Evolutionary conservation across 1,140 invertebrate genomes (phyloP), one percentile per base, ranked within the genome.

Genomic region (Dryas iulia): DNA sequence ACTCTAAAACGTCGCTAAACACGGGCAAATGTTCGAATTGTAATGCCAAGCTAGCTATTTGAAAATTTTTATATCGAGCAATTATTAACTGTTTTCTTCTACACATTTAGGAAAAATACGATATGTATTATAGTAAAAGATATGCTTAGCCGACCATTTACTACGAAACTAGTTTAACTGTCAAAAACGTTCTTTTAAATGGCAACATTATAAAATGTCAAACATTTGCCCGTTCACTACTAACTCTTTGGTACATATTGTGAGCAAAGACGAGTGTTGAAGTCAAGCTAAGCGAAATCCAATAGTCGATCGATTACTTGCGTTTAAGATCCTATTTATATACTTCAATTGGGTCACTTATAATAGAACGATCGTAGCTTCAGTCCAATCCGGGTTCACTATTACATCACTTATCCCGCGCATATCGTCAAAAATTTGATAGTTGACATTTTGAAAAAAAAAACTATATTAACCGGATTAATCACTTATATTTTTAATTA

Each of bases 171-270:
- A n/a, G n/a, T 18, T 47, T 18, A 18, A 47, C 2, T 47, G 10
- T n/a, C 14, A 10, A 6, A 18, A 47, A 47, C 14, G 21, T 0
- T 10, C 39, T 47, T 21, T 7, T 47, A 21, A 47, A 8, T 10
- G 14, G 18, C 18, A 28, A 6, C 26, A 28, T 28, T 28, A 3
- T 6, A 21, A 47, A 18, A 0, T 47, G 18, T 59, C 66, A 70
- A 74, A 72, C 73, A 72, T 69, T 76, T 60, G 69, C 65, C 66
- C 64, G 71, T 62, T 59, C 59, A 47, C 39, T 21, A 47, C 14
- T 47, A 72, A 83, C 78, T 90, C 84, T 90, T 90, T 88, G 86
- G 86, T 90, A 88, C 78, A 84, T 80, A 81, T 89, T 90, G 88
- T 90, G 88, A 90, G 86, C 88, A 89, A 89, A 77, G 78, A 86